Base-by-base conservation (phyloP, 2,113 vertebrate genomes). In the Ctenomys sociabilis region DNA sequence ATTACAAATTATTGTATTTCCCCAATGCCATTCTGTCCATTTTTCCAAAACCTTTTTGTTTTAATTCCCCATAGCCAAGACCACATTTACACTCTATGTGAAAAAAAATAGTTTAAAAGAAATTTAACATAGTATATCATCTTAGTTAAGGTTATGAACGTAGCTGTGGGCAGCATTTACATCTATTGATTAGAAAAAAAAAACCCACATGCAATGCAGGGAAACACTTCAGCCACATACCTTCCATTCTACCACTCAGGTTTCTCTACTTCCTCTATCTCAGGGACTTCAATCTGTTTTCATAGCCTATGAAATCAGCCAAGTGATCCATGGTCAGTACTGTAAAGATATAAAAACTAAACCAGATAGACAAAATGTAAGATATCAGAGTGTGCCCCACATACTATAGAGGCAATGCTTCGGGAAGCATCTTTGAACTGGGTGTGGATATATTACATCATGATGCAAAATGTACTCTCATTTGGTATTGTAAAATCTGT, bases 1-100 rank as follows among this genome's bases (percentile, higher is more conserved):
- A 49, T 5, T 59, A 17, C 40, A 64, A 43, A 93, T 66, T 70
- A 68, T 63, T 59, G 30, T 26, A 35, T 77, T 63, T 91, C 61
- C 57, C 61, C 24, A 72, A 3, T 45, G 32, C 77, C 14, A 37
- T 49, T 70, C 45, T 83, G 12, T 54, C 63, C 14, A 17, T 37
- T 75, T 61, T 61, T 73, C 57, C 26, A n/a, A 94, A 70, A 83
- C 61, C 64, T 73, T 40, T 68, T 17, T 72, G 35, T 35, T 13
- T 81, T 80, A 70, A 89, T 72, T 85, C 88, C 75, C 68, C 59
- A 72, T 66, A 49, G 28, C 70, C 63, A 85, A 90, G 85, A 72
- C 21, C 10, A 77, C 82, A 75, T 63, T 90, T 66, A 80, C 2
- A 77, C 13, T 66, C 57, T 2, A 52, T 22, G 49, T 49, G 32